Base-by-base conservation (phyloP, 2,113 vertebrate species). In the Microcebus griseorufus region DNA sequence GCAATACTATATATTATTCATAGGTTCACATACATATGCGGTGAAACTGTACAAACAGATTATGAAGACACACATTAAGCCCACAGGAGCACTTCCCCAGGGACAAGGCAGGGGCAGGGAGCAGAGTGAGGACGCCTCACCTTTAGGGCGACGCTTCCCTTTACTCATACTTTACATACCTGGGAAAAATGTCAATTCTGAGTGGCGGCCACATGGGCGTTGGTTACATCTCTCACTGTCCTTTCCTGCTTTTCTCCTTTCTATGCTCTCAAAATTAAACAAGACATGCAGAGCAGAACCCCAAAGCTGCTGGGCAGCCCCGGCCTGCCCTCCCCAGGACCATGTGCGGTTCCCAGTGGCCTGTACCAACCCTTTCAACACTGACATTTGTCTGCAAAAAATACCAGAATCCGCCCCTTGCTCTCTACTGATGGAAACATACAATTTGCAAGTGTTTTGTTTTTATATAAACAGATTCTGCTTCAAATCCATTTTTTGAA, bases 211-310 rank as follows among this genome's bases (percentile, higher is more conserved):
- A 17, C 48, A 58, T 3, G 64, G 23, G 83, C 22, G 22, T 80
- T 85, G 39, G 17, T 64, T 70, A 65, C 3, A 12, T 69, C 70
- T 84, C n/a, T 79, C 12, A 82, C 51, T 76, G 23, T 58, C 23
- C 32, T 55, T 70, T 27, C 45, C 42, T 51, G 14, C 22, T 13
- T 27, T 67, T 72, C 88, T 83, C 3, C 9, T 17, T 93, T 91
- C 37, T 34, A 55, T 73, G n/a, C 76, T 76, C 65, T 95, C 93
- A 80, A 39, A 85, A 88, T 86, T 81, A 92, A 89, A 87, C 45
- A 51, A 51, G n/a, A 76, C 42, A 60, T 18, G 73, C 53, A 80
- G 64, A 93, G 51, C 18, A 88, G 51, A 90, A 55, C 67, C 51
- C 32, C 55, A 39, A 89, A 65, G 62, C 69, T 13, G 11, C 48